Conservation (phyloP, 2,888 invertebrate species). For the Oscheius sp. region DNA sequence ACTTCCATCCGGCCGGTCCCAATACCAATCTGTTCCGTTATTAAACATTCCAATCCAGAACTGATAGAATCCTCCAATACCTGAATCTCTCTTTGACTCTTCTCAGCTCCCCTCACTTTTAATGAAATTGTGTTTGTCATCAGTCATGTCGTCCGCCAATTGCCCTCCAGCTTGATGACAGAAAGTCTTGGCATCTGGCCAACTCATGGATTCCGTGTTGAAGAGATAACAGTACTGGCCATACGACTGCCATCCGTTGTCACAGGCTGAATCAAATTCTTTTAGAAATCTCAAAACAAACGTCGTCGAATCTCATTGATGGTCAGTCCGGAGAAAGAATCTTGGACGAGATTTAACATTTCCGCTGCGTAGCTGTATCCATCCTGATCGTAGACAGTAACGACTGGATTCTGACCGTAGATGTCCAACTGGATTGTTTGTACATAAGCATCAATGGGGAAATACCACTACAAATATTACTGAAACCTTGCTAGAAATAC, state of each 20-base stretch:
- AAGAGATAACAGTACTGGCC: conserved; percentile 49
- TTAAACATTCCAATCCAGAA: conserved; percentile 51
- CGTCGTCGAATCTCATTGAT: conserved; percentile 44
- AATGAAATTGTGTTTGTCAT: conserved; percentile 44
- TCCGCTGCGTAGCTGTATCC: conserved; percentile 18
- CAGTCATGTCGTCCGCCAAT: conserved; percentile 51
- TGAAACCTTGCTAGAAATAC: not conserved
- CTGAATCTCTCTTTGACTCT: not conserved
- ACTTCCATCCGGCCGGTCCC: conserved; percentile 43
- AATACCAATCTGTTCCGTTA: conserved; percentile 32
- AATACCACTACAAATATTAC: conserved; percentile 30
- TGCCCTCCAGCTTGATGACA: conserved; percentile 52
- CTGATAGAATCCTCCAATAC: conserved; percentile 17
- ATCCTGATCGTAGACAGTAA: conserved; percentile 37
- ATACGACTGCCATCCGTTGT: conserved; percentile 44
- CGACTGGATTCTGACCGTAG: conserved; percentile 36
- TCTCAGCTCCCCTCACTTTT: not conserved
- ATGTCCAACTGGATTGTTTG: conserved; percentile 48
- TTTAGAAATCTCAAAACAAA: too few species aligned
- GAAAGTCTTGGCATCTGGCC: conserved; percentile 41
- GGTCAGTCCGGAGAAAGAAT: conserved; percentile 3
- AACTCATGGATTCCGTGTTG: conserved; percentile 24
- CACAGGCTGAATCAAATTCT: conserved; percentile 46
- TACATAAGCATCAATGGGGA: conserved; percentile 58
- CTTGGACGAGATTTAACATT: conserved; percentile 1